phyloP scores from a whole-genome alignment of 2,113 vertebrate species.

The Phyllostomus discolor region DNA sequence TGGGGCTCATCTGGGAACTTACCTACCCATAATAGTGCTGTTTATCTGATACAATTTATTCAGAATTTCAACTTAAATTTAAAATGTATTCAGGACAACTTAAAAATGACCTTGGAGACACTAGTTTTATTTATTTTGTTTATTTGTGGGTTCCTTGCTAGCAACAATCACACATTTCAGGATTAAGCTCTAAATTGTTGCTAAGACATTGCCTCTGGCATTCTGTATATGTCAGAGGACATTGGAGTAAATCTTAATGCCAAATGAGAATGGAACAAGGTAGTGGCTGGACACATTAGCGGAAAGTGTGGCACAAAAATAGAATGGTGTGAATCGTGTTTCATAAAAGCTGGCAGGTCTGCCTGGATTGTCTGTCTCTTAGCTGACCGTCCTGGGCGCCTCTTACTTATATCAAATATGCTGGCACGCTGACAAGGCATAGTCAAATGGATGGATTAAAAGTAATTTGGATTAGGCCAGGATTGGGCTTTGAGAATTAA shows the following conservation, averaged over 20 bases:
- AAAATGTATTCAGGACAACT: not conserved
- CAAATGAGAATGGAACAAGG: conserved; percentile 22
- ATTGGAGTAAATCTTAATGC: conserved; percentile 27
- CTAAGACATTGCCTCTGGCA: conserved; percentile 46
- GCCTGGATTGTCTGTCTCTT: conserved; percentile 25
- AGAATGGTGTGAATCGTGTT: conserved; percentile 26
- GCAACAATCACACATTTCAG: not conserved
- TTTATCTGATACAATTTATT: not conserved
- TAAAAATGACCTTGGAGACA: not conserved
- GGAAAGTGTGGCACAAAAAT: conserved; percentile 62
- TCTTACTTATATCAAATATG: conserved; percentile 50
- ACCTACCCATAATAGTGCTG: not conserved
- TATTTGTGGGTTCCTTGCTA: not conserved
- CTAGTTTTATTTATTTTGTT: not conserved
- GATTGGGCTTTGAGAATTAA: conserved; percentile 46
- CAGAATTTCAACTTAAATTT: not conserved
- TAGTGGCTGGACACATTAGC: not conserved
- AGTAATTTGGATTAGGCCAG: conserved; percentile 39
- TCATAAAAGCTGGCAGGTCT: conserved; percentile 54
- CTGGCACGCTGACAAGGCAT: conserved; percentile 16
- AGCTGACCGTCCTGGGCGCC: conserved; percentile 13
- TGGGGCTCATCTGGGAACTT: not conserved
- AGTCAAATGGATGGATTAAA: conserved; percentile 39
- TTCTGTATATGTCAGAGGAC: conserved; percentile 44
- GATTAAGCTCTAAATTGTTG: not conserved